Evolutionary conservation across 2,113 vertebrate genomes (phyloP).

Genomic region (Atlantisia rogersi): DNA sequence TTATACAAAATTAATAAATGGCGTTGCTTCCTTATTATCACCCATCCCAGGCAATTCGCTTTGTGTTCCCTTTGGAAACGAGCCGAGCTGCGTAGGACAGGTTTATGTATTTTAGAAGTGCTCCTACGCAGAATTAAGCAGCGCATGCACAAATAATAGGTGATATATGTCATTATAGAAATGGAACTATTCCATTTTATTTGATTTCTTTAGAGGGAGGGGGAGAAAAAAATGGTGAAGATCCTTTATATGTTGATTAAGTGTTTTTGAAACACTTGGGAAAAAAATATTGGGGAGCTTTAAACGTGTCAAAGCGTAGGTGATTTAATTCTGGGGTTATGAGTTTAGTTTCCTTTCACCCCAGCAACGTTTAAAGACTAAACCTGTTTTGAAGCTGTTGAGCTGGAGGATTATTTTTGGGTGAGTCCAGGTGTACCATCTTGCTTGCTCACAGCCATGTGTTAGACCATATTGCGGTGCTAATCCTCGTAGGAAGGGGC

Average conservation of each 20-base stretch:
- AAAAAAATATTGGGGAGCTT: background rate
- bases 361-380: background rate
- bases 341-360: background rate
- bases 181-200: background rate
- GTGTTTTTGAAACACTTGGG: background rate
- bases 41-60: constrained; percentile 59
- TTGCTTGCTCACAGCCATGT: constrained; percentile 27
- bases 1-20: constrained; percentile 80
- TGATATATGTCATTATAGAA: background rate
- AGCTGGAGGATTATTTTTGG: background rate
- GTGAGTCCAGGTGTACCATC: background rate
- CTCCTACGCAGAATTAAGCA: background rate
- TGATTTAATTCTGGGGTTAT: background rate
- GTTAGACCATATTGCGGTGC: constrained; percentile 5
- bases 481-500: constrained; percentile 8
- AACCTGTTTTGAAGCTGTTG: background rate
- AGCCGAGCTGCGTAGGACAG: background rate
- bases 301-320: background rate
- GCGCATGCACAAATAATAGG: background rate
- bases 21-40: constrained; percentile 71
- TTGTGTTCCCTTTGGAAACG: constrained; percentile 31
- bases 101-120: background rate
- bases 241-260: background rate
- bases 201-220: background rate
- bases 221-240: background rate